Evolutionary conservation across 2,113 vertebrate species (phyloP), one percentile per base, ranked within the genome.

Genomic region (Jaculus jaculus): DNA sequence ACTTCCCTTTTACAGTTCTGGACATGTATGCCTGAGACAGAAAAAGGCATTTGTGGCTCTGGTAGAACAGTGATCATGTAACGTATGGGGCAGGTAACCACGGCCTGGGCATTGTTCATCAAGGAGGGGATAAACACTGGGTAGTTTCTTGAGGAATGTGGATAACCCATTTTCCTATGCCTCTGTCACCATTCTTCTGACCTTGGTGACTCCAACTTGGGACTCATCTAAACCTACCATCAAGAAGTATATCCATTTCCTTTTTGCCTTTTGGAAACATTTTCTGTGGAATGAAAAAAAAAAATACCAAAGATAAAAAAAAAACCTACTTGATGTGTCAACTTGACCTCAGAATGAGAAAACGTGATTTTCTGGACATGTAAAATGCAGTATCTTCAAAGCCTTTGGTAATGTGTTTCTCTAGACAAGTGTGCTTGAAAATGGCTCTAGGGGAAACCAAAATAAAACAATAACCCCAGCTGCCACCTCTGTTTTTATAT

Each of bases 261-360:
- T 82, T 91, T 84, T 42, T 94, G 61, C 23, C 87, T 84, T 68
- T 86, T 39, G 16, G 30, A 68, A 90, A 58, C 15, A 54, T 86
- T 93, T 94, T 91, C 24, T 87, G 13, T 92, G 42, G 26, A 24
- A 7, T 68, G 65, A 2, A 26, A 26, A 28, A 74, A n/a, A 61
- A 54, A 86, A 78, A 88, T 71, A 42, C 87, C 39, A 11, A 84
- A 80, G 78, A 78, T 90, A 87, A 91, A 95, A 89, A 95, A 89
- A 75, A 54, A 47, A 8, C 87, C 24, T 47, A 37, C 82, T 84
- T 96, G 63, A 96, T 95, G 92, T 95, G 91, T 77, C 87, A 87
- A 13, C 92, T 96, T 95, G 90, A 95, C 87, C 90, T 94, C 60
- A 82, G 73, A 94, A 89, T 21, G 71, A 95, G 84, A 95, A 94